These are phyloP conservation scores for Limonius californicus DNA, from an alignment of 1,140 invertebrate genomes.

Conservation along the genomic window DNA sequence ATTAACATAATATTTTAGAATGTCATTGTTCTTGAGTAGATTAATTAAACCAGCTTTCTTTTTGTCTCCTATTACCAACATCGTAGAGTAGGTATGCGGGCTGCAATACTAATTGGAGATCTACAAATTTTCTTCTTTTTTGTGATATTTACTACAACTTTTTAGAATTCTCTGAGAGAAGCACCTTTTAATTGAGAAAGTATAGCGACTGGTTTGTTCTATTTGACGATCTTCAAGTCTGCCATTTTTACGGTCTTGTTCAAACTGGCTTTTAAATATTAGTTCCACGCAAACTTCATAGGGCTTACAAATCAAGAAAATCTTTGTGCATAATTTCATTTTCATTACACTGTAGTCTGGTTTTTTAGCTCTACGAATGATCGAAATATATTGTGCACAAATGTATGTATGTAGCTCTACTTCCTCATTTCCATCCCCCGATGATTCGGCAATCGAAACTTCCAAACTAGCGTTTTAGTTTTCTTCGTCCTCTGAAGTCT, in stretches of 20 bases:
- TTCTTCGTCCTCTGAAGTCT: too few species aligned
- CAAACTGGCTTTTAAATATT: neutral
- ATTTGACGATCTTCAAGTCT: neutral
- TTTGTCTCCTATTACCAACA: neutral
- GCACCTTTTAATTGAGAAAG: neutral
- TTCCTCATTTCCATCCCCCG: too few species aligned
- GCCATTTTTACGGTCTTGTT: too few species aligned
- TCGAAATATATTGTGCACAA: neutral
- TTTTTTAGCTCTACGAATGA: neutral
- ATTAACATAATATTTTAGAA: neutral
- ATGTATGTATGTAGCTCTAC: too few species aligned
- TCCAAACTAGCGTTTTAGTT: too few species aligned
- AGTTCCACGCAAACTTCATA: neutral
- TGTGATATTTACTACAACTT: neutral
- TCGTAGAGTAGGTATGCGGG: neutral
- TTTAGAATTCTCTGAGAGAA: too few species aligned
- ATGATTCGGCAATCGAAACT: too few species aligned
- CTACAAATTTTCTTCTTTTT: too few species aligned
- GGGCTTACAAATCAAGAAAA: neutral
- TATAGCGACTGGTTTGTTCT: neutral
- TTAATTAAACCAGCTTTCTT: neutral
- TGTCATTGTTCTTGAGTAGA: neutral
- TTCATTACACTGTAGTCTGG: neutral
- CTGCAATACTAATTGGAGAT: neutral
- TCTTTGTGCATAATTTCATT: neutral